Conservation (phyloP, 2,888 invertebrate genomes). For the Phrixothrix hirtus region DNA sequence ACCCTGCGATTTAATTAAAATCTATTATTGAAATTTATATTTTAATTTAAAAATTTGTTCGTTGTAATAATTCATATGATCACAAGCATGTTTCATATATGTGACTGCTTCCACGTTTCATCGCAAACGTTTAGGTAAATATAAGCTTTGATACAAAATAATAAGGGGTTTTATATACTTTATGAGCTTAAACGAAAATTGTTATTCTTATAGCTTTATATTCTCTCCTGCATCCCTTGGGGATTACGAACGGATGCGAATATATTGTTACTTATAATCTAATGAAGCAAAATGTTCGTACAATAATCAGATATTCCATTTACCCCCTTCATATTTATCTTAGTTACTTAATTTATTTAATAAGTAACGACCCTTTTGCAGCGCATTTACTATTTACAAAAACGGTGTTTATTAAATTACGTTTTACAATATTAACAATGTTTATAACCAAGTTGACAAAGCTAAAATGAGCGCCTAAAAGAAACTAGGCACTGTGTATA, state of each 20-base stretch:
- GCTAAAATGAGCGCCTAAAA: constrained; percentile 1
- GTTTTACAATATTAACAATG: too few species aligned
- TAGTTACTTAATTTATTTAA: too few species aligned
- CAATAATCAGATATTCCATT: neutral
- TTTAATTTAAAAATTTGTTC: constrained; percentile 36
- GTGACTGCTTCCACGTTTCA: constrained; percentile 34
- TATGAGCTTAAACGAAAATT: constrained; percentile 41
- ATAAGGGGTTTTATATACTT: constrained; percentile 46
- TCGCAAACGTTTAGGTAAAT: constrained; percentile 46
- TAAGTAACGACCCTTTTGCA: too few species aligned
- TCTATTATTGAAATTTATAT: too few species aligned
- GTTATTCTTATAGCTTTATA: constrained; percentile 36
- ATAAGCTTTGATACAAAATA: constrained; percentile 44
- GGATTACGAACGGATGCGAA: constrained; percentile 33
- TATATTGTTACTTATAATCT: constrained; percentile 34
- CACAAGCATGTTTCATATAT: too few species aligned
- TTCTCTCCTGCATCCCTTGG: constrained; percentile 36
- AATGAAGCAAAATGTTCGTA: constrained; percentile 27
- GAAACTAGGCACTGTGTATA: constrained; percentile 7
- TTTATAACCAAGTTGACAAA: too few species aligned
- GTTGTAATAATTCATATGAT: constrained; percentile 29
- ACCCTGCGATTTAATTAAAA: too few species aligned
- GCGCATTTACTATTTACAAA: too few species aligned
- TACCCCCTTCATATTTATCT: too few species aligned
- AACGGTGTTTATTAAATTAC: too few species aligned